These are phyloP conservation scores for Pseudococcus longispinus DNA, from an alignment of 2,888 invertebrate genomes.

Conservation along the genomic window DNA sequence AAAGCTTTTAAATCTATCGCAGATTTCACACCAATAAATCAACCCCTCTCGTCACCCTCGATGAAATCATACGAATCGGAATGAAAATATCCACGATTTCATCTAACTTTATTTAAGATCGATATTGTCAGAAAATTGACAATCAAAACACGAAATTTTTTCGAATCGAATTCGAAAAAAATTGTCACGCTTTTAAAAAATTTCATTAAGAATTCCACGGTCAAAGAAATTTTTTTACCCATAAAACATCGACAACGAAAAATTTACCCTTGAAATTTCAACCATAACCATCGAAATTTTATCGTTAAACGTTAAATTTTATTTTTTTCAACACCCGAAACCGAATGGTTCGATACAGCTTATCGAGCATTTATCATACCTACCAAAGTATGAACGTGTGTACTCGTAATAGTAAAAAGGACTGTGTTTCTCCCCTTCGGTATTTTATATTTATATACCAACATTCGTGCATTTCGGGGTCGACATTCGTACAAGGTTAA, in stretches of 20 bases:
- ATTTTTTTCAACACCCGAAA: not conserved
- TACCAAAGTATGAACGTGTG: not conserved
- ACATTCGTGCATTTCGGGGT: not conserved
- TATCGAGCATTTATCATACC: not conserved
- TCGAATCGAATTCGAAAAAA: no score
- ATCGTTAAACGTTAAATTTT: not conserved
- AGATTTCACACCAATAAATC: no score
- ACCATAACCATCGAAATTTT: not conserved
- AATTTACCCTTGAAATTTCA: not conserved
- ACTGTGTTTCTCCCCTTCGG: not conserved
- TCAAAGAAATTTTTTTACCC: not conserved
- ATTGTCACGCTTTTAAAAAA: no score
- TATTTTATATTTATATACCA: not conserved
- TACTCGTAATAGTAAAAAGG: no score
- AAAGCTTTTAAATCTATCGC: no score
- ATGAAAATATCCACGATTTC: no score
- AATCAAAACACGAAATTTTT: no score
- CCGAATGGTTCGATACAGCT: not conserved
- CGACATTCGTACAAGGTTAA: slow-evolving; percentile 37
- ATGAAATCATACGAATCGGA: no score
- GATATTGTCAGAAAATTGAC: no score
- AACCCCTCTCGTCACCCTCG: no score
- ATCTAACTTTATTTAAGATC: no score
- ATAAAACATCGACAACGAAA: not conserved
- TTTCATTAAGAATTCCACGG: no score